Base-by-base conservation (phyloP, 2,113 vertebrate species). In the Pitta sordida region DNA sequence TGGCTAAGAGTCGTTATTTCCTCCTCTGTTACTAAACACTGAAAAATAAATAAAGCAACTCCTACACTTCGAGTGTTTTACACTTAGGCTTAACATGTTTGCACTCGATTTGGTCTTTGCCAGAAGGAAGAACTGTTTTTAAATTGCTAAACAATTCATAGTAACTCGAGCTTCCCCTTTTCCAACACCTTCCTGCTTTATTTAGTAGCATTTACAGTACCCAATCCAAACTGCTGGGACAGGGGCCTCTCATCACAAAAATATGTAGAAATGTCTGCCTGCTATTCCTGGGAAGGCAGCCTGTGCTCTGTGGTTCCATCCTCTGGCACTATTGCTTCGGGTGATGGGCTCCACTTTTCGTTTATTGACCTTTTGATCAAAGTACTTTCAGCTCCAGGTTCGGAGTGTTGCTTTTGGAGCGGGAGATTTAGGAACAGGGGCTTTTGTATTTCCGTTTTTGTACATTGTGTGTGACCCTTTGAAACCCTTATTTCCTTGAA, bases 401-500 rank as follows among this genome's bases (percentile, higher is more conserved):
- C 48, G 1, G 55, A 70, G 23, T 3, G 10, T 20, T 46, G 80
- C 73, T 51, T 77, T n/a, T 67, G 83, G 64, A 87, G 60, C 51
- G 48, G 36, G 71, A 44, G 46, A 84, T 67, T 43, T 46, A 14
- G n/a, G 20, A 10, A 29, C 13, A 39, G 34, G n/a, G 27, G 60
- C 21, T 49, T 71, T 80, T 36, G 39, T 51, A 14, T 41, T 73
- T 48, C 43, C 91, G 64, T 44, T 90, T 91, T 65, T 23, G 74
- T 87, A 34, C 87, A 2, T 32, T n/a, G 73, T 78, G 32, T 55
- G 80, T 88, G 62, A 88, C 64, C 80, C 80, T 79, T 94, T 85
- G 36, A 43, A 89, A 75, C 20, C 81, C 27, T n/a, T 3, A 12
- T 83, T 96, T 96, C 73, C 94, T 92, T 95, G 79, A 88, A 96